A percentile compares a stretch with the other conserved stretches of the same genome.
phyloP scores from a whole-genome alignment of 2,888 invertebrate species.

The Drosophila kuntzei region DNA sequence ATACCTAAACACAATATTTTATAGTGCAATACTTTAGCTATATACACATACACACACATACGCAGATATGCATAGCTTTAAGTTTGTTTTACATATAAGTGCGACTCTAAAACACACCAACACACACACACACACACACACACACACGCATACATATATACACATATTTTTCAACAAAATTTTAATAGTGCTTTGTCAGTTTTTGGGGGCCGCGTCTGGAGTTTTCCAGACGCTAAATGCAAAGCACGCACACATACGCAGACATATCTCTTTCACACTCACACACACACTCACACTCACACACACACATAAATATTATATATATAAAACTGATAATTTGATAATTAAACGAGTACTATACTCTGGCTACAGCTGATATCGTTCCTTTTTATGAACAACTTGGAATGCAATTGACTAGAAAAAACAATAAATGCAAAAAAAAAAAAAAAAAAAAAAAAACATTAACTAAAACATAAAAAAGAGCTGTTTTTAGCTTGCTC shows the following conservation, averaged over 20 bases:
- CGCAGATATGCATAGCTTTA: slow-evolving; percentile 57
- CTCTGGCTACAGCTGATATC: slow-evolving; percentile 17
- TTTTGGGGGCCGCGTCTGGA: slow-evolving; percentile 57
- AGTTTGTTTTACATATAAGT: slow-evolving; percentile 66
- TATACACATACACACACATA: slow-evolving; percentile 43
- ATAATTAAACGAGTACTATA: slow-evolving; percentile 20
- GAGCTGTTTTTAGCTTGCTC: slow-evolving; percentile 23
- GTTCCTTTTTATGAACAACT: slow-evolving; percentile 15
- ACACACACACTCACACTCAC: slow-evolving; percentile 3
- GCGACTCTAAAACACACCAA: slow-evolving; percentile 22
- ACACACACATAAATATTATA: slow-evolving; percentile 8
- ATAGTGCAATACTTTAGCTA: slow-evolving; percentile 78
- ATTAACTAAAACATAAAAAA: not conserved
- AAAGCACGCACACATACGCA: slow-evolving; percentile 57
- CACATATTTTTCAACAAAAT: slow-evolving; percentile 35
- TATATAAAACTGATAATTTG: slow-evolving; percentile 31
- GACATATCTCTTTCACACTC: slow-evolving; percentile 13
- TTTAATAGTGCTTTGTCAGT: slow-evolving; percentile 50
- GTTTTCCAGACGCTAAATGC: slow-evolving; percentile 64
- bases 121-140: slow-evolving; percentile 26
- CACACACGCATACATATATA: slow-evolving; percentile 28
- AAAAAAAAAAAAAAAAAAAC: not conserved
- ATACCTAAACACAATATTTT: slow-evolving; percentile 43
- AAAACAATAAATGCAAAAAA: not conserved
- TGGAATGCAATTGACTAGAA: slow-evolving; percentile 17